Percentiles rank a stretch among this genome's conserved stretches.
phyloP scores from a whole-genome alignment of 2,113 vertebrate species.

The Sakesphorus luctuosus region DNA sequence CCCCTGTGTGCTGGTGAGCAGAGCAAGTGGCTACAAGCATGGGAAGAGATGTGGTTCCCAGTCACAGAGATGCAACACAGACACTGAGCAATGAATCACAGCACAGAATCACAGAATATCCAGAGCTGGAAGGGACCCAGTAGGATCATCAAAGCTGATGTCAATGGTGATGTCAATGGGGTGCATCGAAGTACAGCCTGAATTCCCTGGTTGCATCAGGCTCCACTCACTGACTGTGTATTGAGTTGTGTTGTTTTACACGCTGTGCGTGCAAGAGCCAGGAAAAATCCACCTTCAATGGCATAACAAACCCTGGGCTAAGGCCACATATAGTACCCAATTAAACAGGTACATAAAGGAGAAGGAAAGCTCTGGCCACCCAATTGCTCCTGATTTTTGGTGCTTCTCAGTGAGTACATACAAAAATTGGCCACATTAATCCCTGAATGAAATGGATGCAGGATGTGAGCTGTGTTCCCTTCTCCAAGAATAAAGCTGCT shows the following conservation, averaged over 20 bases:
- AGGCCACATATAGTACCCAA: background rate
- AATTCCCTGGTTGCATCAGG: background rate
- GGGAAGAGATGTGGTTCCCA: background rate
- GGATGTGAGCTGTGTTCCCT: background rate
- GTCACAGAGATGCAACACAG: background rate
- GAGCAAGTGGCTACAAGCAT: rapidly evolving
- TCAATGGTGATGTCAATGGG: background rate
- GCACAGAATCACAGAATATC: background rate
- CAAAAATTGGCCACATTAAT: rapidly evolving
- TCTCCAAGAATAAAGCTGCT: background rate
- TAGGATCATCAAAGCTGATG: background rate
- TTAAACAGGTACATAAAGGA: slow-evolving; percentile 33
- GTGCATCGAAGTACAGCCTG: background rate
- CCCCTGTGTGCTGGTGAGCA: background rate
- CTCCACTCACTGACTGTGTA: rapidly evolving
- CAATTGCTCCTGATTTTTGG: background rate
- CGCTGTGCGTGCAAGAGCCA: background rate
- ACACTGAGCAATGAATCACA: background rate
- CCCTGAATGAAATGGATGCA: rapidly evolving
- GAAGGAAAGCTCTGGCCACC: background rate
- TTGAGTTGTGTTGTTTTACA: background rate
- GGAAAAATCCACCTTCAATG: slow-evolving; percentile 63
- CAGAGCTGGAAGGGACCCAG: background rate
- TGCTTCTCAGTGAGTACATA: background rate
- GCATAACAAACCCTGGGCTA: slow-evolving; percentile 68